Percentiles rank a stretch among this genome's conserved stretches.
Evolutionary conservation across 2,888 invertebrate genomes (phyloP).

Genomic region (Oithona nana): DNA sequence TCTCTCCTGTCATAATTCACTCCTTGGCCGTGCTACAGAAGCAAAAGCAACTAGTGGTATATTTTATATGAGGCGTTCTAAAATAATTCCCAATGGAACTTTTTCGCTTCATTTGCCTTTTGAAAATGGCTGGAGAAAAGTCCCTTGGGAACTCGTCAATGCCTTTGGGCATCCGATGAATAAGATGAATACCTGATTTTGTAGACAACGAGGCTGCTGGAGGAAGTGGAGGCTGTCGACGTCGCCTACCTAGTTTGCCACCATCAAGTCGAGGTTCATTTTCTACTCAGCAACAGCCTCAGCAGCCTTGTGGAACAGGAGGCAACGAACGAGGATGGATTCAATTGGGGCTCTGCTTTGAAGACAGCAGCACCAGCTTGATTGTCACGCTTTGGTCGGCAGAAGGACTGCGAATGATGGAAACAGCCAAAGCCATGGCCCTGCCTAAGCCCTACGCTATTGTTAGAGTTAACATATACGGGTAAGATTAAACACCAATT

Average conservation of each 20-base stretch:
- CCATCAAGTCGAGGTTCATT: background rate
- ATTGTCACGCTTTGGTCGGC: slow-evolving; percentile 13
- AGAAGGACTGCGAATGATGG: slow-evolving; percentile 1
- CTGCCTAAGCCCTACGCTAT: slow-evolving; percentile 14
- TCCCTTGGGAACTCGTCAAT: too few species aligned
- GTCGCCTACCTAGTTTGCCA: slow-evolving; percentile 11
- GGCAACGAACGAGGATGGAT: slow-evolving; percentile 3
- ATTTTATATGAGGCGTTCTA: too few species aligned
- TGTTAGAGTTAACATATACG: slow-evolving; percentile 4
- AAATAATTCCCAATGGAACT: too few species aligned
- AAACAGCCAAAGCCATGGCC: background rate
- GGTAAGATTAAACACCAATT: background rate
- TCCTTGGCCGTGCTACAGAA: too few species aligned
- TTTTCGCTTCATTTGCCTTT: too few species aligned
- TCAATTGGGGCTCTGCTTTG: slow-evolving; percentile 6
- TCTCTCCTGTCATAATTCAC: too few species aligned
- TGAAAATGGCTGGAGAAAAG: too few species aligned
- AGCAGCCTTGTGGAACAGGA: background rate
- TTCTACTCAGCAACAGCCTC: background rate
- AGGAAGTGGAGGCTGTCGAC: background rate
- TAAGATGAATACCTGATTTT: too few species aligned
- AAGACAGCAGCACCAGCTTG: background rate
- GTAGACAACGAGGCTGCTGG: background rate
- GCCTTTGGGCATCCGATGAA: too few species aligned
- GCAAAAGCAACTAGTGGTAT: too few species aligned